A percentile compares a stretch with the other conserved stretches of the same genome.
phyloP scores from a whole-genome alignment of 2,113 vertebrate genomes.

The cat (Felis catus) region F.catus_Fca126_mat1.0 CM031412.1:137601001-137601500 shows the following conservation, averaged over 20 bases:
- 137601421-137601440: background rate
- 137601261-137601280: background rate
- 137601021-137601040: no score
- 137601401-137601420: background rate
- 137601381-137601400: background rate
- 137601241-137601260: background rate
- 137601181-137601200: no score
- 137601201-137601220: background rate
- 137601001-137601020: no score
- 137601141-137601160: accelerated
- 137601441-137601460: background rate
- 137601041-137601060: no score
- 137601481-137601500: background rate
- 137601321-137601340: accelerated
- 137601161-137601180: background rate
- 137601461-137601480: background rate
- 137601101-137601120: background rate
- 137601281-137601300: background rate
- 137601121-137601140: background rate
- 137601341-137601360: background rate
- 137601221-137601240: background rate
- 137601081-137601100: background rate
- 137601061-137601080: no score
- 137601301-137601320: background rate
- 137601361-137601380: background rate